Conservation (phyloP, 2,113 vertebrate species). For the Chaenocephalus aceratus region DNA sequence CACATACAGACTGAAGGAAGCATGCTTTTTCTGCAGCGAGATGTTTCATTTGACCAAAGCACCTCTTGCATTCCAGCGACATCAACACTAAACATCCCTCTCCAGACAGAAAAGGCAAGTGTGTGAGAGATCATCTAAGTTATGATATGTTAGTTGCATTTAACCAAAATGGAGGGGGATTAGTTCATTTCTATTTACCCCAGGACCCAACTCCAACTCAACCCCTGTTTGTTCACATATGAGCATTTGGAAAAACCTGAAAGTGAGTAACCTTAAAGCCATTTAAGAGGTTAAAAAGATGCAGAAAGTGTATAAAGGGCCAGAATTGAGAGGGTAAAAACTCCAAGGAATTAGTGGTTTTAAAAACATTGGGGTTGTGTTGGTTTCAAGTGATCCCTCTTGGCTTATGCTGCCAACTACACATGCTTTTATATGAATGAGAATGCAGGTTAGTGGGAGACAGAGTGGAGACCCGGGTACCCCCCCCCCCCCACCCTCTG, state of each 20-base stretch:
- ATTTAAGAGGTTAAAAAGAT: slow-evolving; percentile 1
- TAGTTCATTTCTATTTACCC: slow-evolving; percentile 38
- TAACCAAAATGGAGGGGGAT: slow-evolving; percentile 37
- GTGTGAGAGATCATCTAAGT: slow-evolving; percentile 48
- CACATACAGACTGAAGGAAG: background rate
- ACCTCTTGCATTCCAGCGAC: slow-evolving; percentile 18
- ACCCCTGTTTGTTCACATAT: slow-evolving; percentile 14
- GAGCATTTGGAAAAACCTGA: background rate
- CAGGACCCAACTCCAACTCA: slow-evolving; percentile 71
- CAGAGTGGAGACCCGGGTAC: slow-evolving; percentile 23
- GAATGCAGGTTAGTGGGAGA: slow-evolving; percentile 69
- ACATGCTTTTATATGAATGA: slow-evolving; percentile 65
- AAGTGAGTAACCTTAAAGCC: background rate
- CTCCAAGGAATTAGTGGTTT: background rate
- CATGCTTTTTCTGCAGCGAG: slow-evolving; percentile 38
- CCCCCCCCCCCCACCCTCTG: slow-evolving; percentile 35
- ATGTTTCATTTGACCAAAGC: slow-evolving; percentile 43
- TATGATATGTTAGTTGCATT: slow-evolving; percentile 45
- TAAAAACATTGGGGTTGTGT: slow-evolving; percentile 39
- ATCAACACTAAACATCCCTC: slow-evolving; percentile 30
- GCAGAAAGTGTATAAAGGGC: background rate
- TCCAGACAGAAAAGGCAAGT: slow-evolving; percentile 34
- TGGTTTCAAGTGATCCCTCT: slow-evolving; percentile 52
- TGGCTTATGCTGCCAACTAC: slow-evolving; percentile 9
- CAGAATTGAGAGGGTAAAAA: background rate